A percentile compares a stretch with the other conserved stretches of the same genome.
Conservation (phyloP, 2,888 invertebrate species). For the Drosophila mimica region DNA sequence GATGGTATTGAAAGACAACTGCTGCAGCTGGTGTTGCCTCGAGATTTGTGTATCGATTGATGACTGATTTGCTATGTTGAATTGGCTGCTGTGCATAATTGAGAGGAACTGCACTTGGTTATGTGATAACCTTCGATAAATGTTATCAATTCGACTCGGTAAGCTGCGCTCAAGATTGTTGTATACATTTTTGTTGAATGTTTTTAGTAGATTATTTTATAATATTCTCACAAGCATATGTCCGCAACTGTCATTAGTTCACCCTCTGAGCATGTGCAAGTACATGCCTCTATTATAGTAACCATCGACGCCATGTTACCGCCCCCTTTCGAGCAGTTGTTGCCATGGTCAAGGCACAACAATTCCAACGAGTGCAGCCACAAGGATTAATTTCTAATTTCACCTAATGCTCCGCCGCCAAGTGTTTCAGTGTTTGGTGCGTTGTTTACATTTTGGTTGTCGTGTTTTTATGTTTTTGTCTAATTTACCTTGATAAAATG, state of each 20-base stretch:
- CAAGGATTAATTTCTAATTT: constrained; percentile 83
- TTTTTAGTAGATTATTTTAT: constrained; percentile 2
- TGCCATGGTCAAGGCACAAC: constrained; percentile 58
- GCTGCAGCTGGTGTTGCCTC: constrained; percentile 30
- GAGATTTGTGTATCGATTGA: constrained; percentile 22
- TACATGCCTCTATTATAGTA: constrained; percentile 9
- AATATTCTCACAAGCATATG: constrained; percentile 22
- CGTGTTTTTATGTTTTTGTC: constrained; percentile 55
- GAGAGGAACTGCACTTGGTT: constrained; percentile 40
- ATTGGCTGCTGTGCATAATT: constrained; percentile 20
- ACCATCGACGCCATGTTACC: constrained; percentile 11
- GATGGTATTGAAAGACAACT: constrained; percentile 55
- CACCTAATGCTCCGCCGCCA: constrained; percentile 64
- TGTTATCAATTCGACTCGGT: background rate
- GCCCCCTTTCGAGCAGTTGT: constrained; percentile 34
- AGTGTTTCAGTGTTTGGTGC: constrained; percentile 34
- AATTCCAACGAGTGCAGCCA: constrained; percentile 38
- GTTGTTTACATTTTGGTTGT: constrained; percentile 68
- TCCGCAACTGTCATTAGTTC: background rate
- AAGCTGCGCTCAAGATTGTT: background rate
- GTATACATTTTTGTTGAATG: background rate
- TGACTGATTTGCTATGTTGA: constrained; percentile 24
- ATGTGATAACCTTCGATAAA: background rate
- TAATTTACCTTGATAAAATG: constrained; percentile 82
- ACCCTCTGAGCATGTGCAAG: constrained; percentile 6